These are phyloP conservation scores for Sparus aurata DNA, from an alignment of 2,797 vertebrate genomes.

Conservation along the genomic window DNA sequence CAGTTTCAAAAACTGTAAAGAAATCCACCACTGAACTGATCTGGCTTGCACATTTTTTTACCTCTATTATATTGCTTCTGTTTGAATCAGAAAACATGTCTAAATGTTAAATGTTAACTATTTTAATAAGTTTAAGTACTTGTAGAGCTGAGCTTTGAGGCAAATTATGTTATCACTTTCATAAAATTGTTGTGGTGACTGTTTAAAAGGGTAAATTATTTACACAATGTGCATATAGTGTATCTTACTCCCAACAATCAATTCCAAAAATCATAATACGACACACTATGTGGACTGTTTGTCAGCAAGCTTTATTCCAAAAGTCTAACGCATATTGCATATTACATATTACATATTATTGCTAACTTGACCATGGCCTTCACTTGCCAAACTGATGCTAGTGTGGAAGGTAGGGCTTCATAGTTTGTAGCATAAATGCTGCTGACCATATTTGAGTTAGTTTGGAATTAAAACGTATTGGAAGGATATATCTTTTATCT, in stretches of 20 bases:
- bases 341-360: too few species aligned
- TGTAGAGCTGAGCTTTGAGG: neutral
- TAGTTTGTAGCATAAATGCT: too few species aligned
- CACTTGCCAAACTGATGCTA: too few species aligned
- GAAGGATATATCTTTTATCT: neutral
- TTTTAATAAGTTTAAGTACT: neutral
- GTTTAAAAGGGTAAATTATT: neutral
- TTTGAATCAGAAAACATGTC: neutral
- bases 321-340: too few species aligned
- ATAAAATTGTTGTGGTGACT: neutral
- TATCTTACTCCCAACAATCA: too few species aligned
- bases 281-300: too few species aligned
- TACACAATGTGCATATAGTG: neutral
- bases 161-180: neutral
- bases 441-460: too few species aligned
- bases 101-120: neutral
- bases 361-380: too few species aligned
- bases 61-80: neutral
- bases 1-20: neutral
- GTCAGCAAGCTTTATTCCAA: too few species aligned
- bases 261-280: too few species aligned
- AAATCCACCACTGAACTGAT: neutral
- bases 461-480: too few species aligned
- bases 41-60: neutral
- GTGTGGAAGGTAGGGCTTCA: too few species aligned